Evolutionary conservation across 2,113 vertebrate genomes (phyloP).

Genomic region (Corvus hawaiiensis): DNA sequence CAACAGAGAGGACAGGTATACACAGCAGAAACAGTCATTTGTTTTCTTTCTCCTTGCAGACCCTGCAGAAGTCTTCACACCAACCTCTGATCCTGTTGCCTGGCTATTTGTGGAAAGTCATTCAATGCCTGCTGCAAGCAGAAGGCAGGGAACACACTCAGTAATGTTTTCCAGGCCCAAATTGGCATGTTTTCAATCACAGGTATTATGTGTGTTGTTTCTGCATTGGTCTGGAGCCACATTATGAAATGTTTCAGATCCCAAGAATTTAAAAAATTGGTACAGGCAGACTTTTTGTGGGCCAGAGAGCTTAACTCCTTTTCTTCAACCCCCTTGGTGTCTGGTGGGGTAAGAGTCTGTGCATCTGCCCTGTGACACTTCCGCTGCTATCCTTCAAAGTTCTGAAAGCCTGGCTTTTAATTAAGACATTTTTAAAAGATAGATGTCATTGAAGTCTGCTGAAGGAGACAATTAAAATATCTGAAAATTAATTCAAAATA

Average conservation of each 20-base stretch:
- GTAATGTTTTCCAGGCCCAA: background rate
- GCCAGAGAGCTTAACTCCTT: background rate
- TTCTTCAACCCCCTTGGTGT: background rate
- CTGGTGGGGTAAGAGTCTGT: background rate
- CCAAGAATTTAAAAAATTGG: background rate
- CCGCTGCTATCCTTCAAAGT: background rate
- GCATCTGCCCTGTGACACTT: accelerated
- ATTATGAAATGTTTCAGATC: background rate
- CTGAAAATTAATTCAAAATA: conserved; percentile 21
- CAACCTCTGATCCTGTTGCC: background rate
- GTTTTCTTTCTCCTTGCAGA: background rate
- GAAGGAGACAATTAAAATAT: conserved; percentile 8
- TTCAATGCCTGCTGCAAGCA: background rate
- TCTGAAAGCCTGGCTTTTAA: background rate
- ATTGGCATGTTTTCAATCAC: background rate
- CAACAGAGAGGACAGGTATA: background rate
- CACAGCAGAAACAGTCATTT: background rate
- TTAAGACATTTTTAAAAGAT: background rate
- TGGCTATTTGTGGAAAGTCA: background rate
- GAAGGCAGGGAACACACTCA: background rate
- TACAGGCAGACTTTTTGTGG: background rate
- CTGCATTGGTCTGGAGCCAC: background rate
- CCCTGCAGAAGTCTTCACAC: background rate
- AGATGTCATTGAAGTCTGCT: background rate
- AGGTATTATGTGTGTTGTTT: background rate